phyloP scores from a whole-genome alignment of 2,113 vertebrate species.

The Mustelus asterias region DNA sequence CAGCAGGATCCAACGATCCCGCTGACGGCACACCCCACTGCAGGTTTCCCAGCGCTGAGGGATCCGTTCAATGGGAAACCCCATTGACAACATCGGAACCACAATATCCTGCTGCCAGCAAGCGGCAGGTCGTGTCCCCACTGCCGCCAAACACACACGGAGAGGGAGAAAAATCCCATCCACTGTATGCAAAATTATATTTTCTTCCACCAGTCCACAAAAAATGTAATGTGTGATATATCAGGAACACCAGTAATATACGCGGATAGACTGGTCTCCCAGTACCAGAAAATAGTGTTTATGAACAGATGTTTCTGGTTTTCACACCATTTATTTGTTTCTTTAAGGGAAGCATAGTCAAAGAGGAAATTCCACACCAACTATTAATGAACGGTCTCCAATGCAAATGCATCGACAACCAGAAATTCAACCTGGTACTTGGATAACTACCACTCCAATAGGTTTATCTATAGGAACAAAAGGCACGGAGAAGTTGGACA shows the following conservation, averaged over 20 bases:
- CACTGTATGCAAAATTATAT: background rate
- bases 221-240: background rate
- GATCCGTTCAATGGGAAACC: too few relatives aligned
- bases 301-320: background rate
- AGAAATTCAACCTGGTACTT: conserved; percentile 54
- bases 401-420: conserved; percentile 47
- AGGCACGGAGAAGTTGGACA: conserved; percentile 52
- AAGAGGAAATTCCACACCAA: conserved; percentile 7
- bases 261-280: background rate
- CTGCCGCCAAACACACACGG: too few relatives aligned
- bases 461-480: conserved; percentile 68
- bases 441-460: conserved; percentile 76
- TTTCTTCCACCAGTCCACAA: background rate
- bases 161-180: too few relatives aligned
- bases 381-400: conserved; percentile 22
- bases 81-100: too few relatives aligned
- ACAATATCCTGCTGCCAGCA: too few relatives aligned
- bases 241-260: background rate
- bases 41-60: too few relatives aligned
- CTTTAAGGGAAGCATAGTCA: conserved; percentile 43
- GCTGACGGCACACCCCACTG: too few relatives aligned
- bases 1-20: too few relatives aligned
- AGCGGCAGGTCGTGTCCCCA: too few relatives aligned
- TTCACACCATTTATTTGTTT: conserved; percentile 23
- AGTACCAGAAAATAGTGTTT: background rate